Base-by-base conservation (phyloP, 2,888 invertebrate species). In the Drosophila meridiana region DNA sequence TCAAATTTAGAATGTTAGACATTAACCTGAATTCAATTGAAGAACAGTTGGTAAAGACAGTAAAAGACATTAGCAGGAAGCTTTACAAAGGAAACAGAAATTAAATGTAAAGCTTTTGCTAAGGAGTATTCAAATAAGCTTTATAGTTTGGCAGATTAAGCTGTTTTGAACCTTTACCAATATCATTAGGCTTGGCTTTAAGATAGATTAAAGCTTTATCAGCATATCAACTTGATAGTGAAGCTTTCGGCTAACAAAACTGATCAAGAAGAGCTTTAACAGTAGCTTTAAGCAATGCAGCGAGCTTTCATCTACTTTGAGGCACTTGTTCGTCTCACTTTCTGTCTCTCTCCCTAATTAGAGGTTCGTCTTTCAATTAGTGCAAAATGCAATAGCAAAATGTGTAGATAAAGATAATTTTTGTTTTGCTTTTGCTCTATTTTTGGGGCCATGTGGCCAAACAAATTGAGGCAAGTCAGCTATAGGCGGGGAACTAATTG, bases 401-500 rank as follows among this genome's bases (percentile, higher is more conserved):
- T 69, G 5, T 30, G n/a, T 32, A 70, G 34, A 71, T 43, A 45
- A 42, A 52, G 72, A 59, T 60, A 50, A 52, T 72, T 56, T 55
- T 57, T 69, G 26, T 38, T n/a, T 20, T 45, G 52, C 30, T 14
- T 13, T 9, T 56, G 50, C 40, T 26, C 50, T 42, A 52, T 60
- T 26, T 40, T 59, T 14, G 58, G 40, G 64, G 58, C 57, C 73
- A 42, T 50, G 42, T 75, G 60, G 48, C 67, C 67, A 26, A 45
- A 26, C 81, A 71, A 81, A 81, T 81, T 78, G 69, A 81, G 66
- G 61, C 71, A 64, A 77, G 70, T 70, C 69, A 60, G 52, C 36
- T 59, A 28, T 72, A 77, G 87, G 78, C 85, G 74, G 62, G 67
- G 69, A 70, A 74, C 74, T 71, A 78, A 86, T 86, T 86, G 90